These are phyloP conservation scores for Pseudobourletiella spinata DNA, from an alignment of 1,140 invertebrate genomes.

Conservation along the genomic window DNA sequence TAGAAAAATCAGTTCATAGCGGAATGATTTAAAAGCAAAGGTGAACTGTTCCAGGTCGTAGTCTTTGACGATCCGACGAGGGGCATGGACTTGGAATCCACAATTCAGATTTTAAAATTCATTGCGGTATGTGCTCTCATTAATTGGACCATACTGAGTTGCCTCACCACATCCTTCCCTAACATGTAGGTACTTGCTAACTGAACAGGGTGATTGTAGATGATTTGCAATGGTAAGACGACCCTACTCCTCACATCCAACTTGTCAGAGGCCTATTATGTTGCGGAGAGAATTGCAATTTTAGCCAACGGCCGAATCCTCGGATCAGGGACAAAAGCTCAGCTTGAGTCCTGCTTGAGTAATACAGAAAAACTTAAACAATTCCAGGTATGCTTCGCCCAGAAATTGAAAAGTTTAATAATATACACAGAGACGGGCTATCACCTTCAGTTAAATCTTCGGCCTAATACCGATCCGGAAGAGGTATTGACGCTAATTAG, in stretches of 20 bases:
- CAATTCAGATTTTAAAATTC: conserved; percentile 9
- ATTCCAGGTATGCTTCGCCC: background rate
- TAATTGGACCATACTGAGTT: too few species aligned
- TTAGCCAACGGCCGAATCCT: conserved; percentile 14
- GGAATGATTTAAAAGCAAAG: too few species aligned
- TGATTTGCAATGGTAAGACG: background rate
- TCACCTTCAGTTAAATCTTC: conserved; percentile 8
- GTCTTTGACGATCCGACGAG: conserved; percentile 13
- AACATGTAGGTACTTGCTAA: background rate
- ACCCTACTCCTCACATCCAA: background rate
- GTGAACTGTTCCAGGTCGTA: too few species aligned
- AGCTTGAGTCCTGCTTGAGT: conserved; percentile 15
- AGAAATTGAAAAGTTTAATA: background rate
- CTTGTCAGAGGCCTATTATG: conserved; percentile 17
- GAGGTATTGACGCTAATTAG: conserved; percentile 1
- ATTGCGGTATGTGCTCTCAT: conserved; percentile 1
- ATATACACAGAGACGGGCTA: conserved; percentile 12
- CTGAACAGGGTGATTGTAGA: background rate
- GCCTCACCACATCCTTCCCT: too few species aligned
- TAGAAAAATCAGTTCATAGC: too few species aligned
- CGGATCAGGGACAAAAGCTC: background rate
- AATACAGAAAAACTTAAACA: background rate
- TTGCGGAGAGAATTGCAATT: conserved; percentile 17
- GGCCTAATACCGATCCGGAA: background rate
- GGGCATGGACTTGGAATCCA: background rate